Conservation (phyloP, 1,140 invertebrate species). For the Drosophila persimilis region DNA sequence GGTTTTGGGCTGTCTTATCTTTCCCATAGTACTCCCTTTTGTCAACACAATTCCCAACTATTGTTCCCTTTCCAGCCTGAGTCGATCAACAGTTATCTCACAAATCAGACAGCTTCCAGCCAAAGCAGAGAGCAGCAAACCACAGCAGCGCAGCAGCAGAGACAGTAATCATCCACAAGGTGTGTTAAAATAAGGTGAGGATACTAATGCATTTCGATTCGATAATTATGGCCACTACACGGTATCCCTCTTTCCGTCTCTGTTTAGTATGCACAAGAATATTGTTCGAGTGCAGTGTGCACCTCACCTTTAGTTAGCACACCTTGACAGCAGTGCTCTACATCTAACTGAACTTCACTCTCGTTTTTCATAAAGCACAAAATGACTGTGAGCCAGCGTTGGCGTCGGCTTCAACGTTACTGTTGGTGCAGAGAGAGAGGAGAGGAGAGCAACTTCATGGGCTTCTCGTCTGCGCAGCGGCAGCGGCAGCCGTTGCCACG, state of each 20-base stretch:
- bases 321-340: slow-evolving; percentile 9
- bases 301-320: too few relatives aligned
- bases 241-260: too few relatives aligned
- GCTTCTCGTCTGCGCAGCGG: slow-evolving; percentile 47
- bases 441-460: slow-evolving; percentile 61
- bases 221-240: too few relatives aligned
- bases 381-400: slow-evolving; percentile 66
- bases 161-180: neutral
- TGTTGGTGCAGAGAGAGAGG: slow-evolving; percentile 16
- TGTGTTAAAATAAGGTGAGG: too few relatives aligned
- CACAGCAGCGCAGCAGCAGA: slow-evolving; percentile 33
- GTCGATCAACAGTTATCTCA: slow-evolving; percentile 47
- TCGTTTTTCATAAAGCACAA: slow-evolving; percentile 69
- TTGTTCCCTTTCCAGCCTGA: slow-evolving; percentile 27
- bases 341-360: slow-evolving; percentile 75
- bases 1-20: slow-evolving; percentile 9
- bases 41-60: slow-evolving; percentile 37
- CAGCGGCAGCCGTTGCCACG: slow-evolving; percentile 10
- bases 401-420: slow-evolving; percentile 12
- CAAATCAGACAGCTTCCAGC: slow-evolving; percentile 46
- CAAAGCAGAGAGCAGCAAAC: slow-evolving; percentile 47
- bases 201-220: too few relatives aligned
- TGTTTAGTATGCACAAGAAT: too few relatives aligned
- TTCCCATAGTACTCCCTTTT: slow-evolving; percentile 2
- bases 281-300: too few relatives aligned